A percentile compares a stretch with the other conserved stretches of the same genome.
Conservation (phyloP, 2,797 vertebrate species). For the Trachops cirrhosus region DNA sequence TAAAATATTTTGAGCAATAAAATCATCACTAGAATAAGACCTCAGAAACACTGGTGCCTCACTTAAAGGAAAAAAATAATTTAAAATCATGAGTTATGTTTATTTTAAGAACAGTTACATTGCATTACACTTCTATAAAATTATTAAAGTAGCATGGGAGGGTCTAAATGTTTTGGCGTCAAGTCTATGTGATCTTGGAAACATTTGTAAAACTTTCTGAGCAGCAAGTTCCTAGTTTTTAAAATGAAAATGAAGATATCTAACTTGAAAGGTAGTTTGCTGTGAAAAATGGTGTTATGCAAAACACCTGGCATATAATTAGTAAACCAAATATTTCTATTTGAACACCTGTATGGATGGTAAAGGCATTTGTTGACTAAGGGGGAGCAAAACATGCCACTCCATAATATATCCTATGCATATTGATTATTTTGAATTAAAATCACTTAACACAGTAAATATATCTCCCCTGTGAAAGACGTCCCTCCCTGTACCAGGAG, state of each 20-base stretch:
- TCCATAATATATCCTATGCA: not conserved
- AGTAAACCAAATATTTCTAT: not conserved
- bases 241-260: not conserved
- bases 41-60: not conserved
- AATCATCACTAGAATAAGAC: conserved; percentile 1
- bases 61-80: not conserved
- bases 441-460: not conserved
- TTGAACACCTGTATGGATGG: not conserved
- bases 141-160: not conserved
- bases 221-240: not conserved
- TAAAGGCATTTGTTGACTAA: not conserved
- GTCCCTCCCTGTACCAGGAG: not conserved
- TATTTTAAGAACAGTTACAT: not conserved
- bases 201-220: not conserved
- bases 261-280: not conserved
- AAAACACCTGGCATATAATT: not conserved
- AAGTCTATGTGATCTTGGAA: not conserved
- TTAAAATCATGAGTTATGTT: not conserved
- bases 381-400: not conserved
- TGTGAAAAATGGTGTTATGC: not conserved
- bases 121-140: not conserved
- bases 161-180: not conserved
- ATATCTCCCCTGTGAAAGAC: not conserved
- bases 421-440: not conserved
- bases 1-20: not conserved